phyloP scores from a whole-genome alignment of 1,140 invertebrate genomes.

The Papilio machaon region DNA sequence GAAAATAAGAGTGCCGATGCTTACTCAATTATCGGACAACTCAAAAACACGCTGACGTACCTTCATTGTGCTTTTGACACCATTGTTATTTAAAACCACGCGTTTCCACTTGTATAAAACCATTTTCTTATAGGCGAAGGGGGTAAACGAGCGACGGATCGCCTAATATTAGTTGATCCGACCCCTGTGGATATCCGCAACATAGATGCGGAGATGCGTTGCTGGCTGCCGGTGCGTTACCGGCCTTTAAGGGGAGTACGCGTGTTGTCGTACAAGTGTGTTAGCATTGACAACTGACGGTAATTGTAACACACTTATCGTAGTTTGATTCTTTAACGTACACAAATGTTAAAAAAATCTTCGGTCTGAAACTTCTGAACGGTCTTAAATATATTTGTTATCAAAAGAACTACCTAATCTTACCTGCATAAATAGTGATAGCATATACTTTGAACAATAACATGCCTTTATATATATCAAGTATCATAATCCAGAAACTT shows the following conservation, averaged over 20 bases:
- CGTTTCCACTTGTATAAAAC: background rate
- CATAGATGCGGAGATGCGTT: no score
- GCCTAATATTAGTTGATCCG: no score
- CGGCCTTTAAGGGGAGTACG: no score
- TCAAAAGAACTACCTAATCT: no score
- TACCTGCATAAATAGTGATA: background rate
- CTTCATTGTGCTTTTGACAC: conserved; percentile 7
- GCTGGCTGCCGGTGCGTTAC: no score
- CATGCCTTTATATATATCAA: background rate
- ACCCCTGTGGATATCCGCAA: no score
- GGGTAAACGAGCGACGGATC: no score
- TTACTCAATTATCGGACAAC: conserved; percentile 25
- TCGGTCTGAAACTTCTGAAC: no score
- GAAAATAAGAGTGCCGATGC: conserved; percentile 40
- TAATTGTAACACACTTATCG: no score
- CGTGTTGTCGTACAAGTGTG: background rate
- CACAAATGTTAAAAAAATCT: no score
- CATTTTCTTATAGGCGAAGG: background rate
- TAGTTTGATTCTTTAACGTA: no score
- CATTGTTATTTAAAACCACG: background rate
- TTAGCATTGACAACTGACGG: background rate
- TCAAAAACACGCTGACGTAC: background rate
- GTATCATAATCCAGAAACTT: conserved; percentile 1
- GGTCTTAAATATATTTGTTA: no score
- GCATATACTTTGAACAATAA: background rate